Evolutionary conservation across 2,113 vertebrate species (phyloP), one percentile per base, ranked within the genome.

Genomic region (Pseudopipra pipra): DNA sequence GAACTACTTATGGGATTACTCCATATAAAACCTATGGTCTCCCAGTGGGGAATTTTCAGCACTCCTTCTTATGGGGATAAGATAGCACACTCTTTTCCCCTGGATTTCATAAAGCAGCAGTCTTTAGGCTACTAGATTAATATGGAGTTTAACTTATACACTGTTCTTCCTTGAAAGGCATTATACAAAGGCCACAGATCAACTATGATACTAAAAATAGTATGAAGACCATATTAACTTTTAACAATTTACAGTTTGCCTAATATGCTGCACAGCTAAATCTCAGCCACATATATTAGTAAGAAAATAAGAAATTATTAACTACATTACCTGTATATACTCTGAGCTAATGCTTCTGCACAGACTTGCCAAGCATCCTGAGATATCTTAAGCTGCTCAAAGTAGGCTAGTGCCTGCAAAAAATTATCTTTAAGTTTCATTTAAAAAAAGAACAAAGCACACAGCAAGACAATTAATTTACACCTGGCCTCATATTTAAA

Each of bases 341-440:
- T 98, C 97, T 99, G 98, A 77, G 98, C 98, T 76, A 99, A 97
- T 0, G 99, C 99, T 97, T 99, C 98, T n/a, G 99, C 99, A 62
- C 99, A 99, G 70, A 99, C 98, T 96, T 99, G 99, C 99, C 99
- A 99, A 90, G 98, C 99, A 85, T 99, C 99, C 95, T 98, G 99
- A 88, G 99, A 99, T 96, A 99, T 98, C 97, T 99, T 99, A 93
- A 99, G 97, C 97, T 99, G 99, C 95, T 99, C 99, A 94, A 99
- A 99, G 97, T 99, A 99, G 19, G 98, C 99, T 94, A 99, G 94
- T 14, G 99, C 99, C 99, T 99, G 94, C 49, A 97, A 96, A 83
- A 83, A 61, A 96, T 74, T 16, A 12, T 54, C 59, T 41, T 87
- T 78, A 63, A 81, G 41, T 66, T 58, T 76, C 8, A 68, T 72